Conservation (phyloP, 2,113 vertebrate genomes). For the Riparia riparia region DNA sequence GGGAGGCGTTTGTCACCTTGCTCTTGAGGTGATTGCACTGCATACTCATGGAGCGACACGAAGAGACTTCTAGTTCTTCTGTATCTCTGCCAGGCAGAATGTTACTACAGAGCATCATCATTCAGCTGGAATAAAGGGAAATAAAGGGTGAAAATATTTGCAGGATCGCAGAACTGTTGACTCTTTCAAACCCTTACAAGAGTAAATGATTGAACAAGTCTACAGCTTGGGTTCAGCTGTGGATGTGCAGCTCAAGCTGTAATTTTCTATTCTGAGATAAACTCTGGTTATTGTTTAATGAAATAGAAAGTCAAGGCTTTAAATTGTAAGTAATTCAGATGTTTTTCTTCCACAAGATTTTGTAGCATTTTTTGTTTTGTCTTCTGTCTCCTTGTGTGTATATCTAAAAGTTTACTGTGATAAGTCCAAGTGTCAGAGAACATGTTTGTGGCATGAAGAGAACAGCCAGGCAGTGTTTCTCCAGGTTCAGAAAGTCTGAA, state of each 20-base stretch:
- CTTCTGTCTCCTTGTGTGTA: not conserved
- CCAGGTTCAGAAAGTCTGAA: not conserved
- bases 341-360: not conserved
- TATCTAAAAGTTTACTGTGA: not conserved
- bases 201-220: not conserved
- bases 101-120: not conserved
- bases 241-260: not conserved
- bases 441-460: not conserved
- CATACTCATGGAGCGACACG: accelerated
- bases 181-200: not conserved
- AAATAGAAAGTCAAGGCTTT: not conserved
- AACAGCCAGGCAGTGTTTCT: not conserved
- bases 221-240: not conserved
- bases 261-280: not conserved
- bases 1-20: accelerated
- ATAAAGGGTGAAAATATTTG: not conserved
- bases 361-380: not conserved
- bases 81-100: not conserved
- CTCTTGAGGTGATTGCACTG: not conserved
- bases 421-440: not conserved
- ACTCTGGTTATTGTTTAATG: slow-evolving; percentile 37
- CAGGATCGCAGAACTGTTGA: not conserved
- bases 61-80: not conserved
- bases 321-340: not conserved
- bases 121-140: not conserved